Base-by-base conservation (phyloP, 1,140 invertebrate genomes). In the Ridgeia piscesae region DNA sequence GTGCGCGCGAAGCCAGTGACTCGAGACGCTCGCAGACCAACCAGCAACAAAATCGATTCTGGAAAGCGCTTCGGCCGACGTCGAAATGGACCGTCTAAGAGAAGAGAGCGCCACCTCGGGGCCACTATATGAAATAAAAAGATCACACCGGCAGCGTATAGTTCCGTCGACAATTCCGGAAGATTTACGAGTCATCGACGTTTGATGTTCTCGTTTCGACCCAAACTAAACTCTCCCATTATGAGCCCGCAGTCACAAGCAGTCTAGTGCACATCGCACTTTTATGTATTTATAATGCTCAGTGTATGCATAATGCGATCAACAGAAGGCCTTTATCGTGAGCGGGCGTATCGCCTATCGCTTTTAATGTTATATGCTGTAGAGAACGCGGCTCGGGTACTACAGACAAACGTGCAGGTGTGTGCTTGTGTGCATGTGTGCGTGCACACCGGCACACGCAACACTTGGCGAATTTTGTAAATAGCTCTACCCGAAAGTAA, bases 31-130 rank as follows among this genome's bases (percentile, higher is more conserved):
- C 17, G 58, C 17, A 77, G 58, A 77, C 14, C 2, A 21, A 77
- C 58, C 17, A 77, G 58, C 4, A 77, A 77, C 27, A 31, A 21
- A 21, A 77, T 17, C 17, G 58, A 77, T 77, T 27, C 27, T 77
- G 58, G 27, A 77, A 77, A 21, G 27, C 58, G 17, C 14, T 17
- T 77, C 17, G 58, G 58, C 58, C 58, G 58, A 17, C 58, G 58
- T 77, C 58, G 0, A 77, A 77, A 77, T 2, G 58, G 27, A 4
- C 17, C 17, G 17, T 77, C 58, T 17, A 21, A 77, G 58, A 77
- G n/a, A n/a, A n/a, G n/a, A 77, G 58, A 77, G 58, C 58, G 58
- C 58, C 58, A 77, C 58, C 58, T 77, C 58, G 58, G 58, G 58
- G 58, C 0, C 58, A 77, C 58, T 0, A 31, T 2, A n/a, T n/a